Evolutionary conservation across 2,797 vertebrate species (phyloP).

Genomic region (Halcyon chelicuti): DNA sequence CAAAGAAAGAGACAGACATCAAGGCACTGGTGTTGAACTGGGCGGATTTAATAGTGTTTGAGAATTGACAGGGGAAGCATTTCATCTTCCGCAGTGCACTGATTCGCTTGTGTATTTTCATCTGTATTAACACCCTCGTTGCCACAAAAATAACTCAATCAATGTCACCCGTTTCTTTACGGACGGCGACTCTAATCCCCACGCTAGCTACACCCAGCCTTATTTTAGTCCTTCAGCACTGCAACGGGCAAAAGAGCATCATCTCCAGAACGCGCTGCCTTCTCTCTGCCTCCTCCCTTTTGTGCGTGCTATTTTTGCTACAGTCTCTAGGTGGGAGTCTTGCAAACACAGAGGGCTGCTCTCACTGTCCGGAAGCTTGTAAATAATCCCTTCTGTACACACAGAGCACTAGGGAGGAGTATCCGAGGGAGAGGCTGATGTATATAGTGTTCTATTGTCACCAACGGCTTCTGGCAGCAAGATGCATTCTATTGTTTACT

Average conservation of each 20-base stretch:
- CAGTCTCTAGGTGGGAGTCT: conserved; percentile 17
- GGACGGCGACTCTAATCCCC: not conserved
- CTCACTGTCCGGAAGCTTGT: not conserved
- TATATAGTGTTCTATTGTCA: accelerated
- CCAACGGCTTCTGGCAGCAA: accelerated
- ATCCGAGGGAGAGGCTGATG: not conserved
- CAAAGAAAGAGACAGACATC: conserved; percentile 43
- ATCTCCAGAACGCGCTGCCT: not conserved
- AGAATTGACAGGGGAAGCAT: conserved; percentile 56
- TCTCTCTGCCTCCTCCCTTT: not conserved
- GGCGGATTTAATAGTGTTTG: not conserved
- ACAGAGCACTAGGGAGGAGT: not conserved
- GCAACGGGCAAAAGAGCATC: not conserved
- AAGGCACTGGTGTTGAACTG: conserved; percentile 45
- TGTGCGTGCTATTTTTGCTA: not conserved
- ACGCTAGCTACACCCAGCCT: not conserved
- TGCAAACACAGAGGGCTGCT: not conserved
- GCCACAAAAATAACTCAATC: not conserved
- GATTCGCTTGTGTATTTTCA: conserved; percentile 23
- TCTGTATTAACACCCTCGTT: conserved; percentile 24
- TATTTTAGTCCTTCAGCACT: not conserved
- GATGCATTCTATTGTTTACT: not conserved
- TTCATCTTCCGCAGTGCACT: conserved; percentile 43
- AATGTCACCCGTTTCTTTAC: not conserved
- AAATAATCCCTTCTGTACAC: accelerated